Evolutionary conservation across 2,888 invertebrate genomes (phyloP), one percentile per base, ranked within the genome.

Genomic region (Eucera pruinosa): DNA sequence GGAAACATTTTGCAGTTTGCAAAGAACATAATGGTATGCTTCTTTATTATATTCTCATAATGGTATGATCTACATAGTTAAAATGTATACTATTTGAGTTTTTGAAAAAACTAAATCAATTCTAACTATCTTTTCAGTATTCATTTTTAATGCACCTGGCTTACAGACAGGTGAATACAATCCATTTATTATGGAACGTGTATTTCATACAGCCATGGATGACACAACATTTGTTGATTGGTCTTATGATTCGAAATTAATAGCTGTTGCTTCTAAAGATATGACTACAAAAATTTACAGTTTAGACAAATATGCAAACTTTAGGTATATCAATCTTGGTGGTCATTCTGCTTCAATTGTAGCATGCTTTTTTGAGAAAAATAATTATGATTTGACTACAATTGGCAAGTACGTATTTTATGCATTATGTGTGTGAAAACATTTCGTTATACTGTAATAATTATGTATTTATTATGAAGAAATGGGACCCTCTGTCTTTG

Each of bases 181-280:
- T 91, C 97, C 98, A 0, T 98, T 99, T 91, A 93, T 96, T 13
- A 95, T 98, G 94, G 96, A 96, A 88, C 93, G 96, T 68, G 96
- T 97, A 0, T 98, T 96, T 91, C 95, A 96, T 87, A 97, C 96
- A 55, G 95, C 97, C 0, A 95, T 95, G 74, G 98, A 98, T 90
- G 96, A 96, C 76, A 96, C 97, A 0, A 96, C 96, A 0, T 97
- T 96, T 89, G 89, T 99, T 2, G 96, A 97, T 90, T 99, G 99
- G 99, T 97, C 98, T 0, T 94, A 94, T 23, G 98, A 99, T 92
- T 98, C 99, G 0, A 96, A 95, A 89, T 94, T 98, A 43, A 92
- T 99, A 11, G 97, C 97, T n/a, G 96, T 97, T 9, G 98, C 98
- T 0, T 96, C 97, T 0, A 97, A 96, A 89, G 99, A 99, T 92